Conservation (phyloP, 1,140 invertebrate genomes). For the Maniola jurtina region DNA sequence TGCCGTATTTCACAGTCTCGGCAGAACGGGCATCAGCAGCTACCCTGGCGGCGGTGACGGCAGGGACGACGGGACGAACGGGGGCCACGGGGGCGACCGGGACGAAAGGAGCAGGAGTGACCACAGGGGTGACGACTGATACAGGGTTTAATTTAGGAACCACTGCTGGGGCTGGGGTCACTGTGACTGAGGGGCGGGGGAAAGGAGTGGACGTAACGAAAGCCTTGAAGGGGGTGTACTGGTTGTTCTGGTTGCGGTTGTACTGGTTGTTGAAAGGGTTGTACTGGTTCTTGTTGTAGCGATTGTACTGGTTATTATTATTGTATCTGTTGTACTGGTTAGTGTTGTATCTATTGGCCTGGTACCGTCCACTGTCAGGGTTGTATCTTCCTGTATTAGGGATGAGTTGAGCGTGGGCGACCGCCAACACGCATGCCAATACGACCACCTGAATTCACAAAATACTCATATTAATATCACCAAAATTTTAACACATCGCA, state of each 20-base stretch:
- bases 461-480: conserved; percentile 29
- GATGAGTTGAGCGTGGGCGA: conserved; percentile 43
- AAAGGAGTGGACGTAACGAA: conserved; percentile 32
- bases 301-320: conserved; percentile 31
- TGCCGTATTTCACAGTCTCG: conserved; percentile 48
- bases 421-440: conserved; percentile 56
- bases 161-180: conserved; percentile 23
- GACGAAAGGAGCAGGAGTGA: conserved; percentile 8
- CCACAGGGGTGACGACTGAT: conserved; percentile 16
- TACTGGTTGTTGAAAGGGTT: conserved; percentile 27
- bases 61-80: conserved; percentile 24
- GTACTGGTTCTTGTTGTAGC: conserved; percentile 30
- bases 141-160: conserved; percentile 19
- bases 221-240: conserved; percentile 31
- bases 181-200: conserved; percentile 29
- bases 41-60: conserved; percentile 34
- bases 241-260: conserved; percentile 27
- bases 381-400: conserved; percentile 36
- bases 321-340: conserved; percentile 33
- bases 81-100: conserved; percentile 19
- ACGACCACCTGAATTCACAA: conserved; percentile 50
- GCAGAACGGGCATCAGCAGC: conserved; percentile 42
- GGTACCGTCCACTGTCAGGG: conserved; percentile 25
- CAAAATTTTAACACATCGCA: conserved; percentile 13
- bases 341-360: conserved; percentile 39